phyloP scores from a whole-genome alignment of 2,888 invertebrate genomes.

The Priocnemis perturbator region DNA sequence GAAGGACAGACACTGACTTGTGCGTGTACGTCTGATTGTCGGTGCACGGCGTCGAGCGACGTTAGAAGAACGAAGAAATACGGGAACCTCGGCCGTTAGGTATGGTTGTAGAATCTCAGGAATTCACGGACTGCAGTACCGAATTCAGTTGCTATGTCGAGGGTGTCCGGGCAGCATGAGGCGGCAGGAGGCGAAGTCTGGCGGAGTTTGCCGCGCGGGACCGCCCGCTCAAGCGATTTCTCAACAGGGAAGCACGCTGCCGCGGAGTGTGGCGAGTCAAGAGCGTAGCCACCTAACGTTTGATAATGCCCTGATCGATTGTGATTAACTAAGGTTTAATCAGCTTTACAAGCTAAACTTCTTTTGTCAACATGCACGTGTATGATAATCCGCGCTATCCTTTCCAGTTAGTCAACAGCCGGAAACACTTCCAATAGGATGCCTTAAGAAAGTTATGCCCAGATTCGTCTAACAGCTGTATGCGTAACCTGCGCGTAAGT shows the following conservation, averaged over 20 bases:
- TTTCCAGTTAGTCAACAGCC: conserved; percentile 24
- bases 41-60: too few relatives aligned
- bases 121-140: conserved; percentile 71
- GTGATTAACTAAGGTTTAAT: conserved; percentile 75
- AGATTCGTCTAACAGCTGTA: too few relatives aligned
- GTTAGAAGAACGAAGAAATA: conserved; percentile 10
- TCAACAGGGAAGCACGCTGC: conserved; percentile 51
- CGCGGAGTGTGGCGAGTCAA: conserved; percentile 9
- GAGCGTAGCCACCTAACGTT: neutral
- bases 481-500: too few relatives aligned
- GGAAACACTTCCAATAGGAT: conserved; percentile 24
- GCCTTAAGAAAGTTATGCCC: too few relatives aligned
- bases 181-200: conserved; percentile 30
- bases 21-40: too few relatives aligned
- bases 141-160: conserved; percentile 73
- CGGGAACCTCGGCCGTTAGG: conserved; percentile 45
- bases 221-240: conserved; percentile 64
- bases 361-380: conserved; percentile 73
- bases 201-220: conserved; percentile 69
- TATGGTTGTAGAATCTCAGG: conserved; percentile 66
- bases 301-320: conserved; percentile 65
- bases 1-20: too few relatives aligned
- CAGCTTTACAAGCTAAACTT: conserved; percentile 74
- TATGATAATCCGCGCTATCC: conserved; percentile 72
- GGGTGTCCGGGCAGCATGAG: conserved; percentile 47